phyloP scores from a whole-genome alignment of 2,797 vertebrate genomes.

The Pogoniulus pusillus region DNA sequence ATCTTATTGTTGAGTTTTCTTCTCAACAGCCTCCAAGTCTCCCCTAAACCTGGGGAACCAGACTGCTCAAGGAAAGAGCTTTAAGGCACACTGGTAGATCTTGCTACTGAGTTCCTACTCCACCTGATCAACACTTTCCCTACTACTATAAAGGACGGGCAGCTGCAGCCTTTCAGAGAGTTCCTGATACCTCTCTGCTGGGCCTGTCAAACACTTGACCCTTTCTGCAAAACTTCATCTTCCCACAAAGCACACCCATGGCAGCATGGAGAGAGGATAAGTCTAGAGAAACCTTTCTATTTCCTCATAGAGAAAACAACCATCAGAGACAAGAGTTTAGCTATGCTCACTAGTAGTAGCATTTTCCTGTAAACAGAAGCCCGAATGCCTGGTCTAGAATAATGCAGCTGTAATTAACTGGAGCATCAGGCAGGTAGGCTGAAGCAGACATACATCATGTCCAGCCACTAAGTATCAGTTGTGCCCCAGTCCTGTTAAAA shows the following conservation, averaged over 20 bases:
- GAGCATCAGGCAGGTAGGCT: neutral
- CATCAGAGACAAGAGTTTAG: neutral
- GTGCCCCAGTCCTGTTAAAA: neutral
- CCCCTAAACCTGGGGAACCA: neutral
- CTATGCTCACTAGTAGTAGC: neutral
- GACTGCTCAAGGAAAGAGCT: neutral
- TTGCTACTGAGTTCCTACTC: neutral
- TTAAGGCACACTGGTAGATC: neutral
- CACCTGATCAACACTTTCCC: rapidly evolving
- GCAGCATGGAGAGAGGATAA: neutral
- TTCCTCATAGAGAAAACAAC: neutral
- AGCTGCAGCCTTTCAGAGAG: neutral
- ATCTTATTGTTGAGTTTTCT: neutral
- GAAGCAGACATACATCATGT: rapidly evolving
- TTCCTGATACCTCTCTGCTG: neutral
- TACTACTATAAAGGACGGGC: neutral
- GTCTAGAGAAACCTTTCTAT: neutral
- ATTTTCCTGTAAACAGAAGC: neutral
- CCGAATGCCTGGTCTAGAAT: neutral
- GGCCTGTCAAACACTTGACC: neutral
- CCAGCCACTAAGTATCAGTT: neutral
- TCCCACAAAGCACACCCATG: rapidly evolving
- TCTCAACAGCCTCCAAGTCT: neutral
- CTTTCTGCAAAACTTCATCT: neutral
- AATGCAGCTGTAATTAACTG: neutral